Percentiles rank a stretch among this genome's conserved stretches.
These are phyloP conservation scores for Gonatopus flavifemur DNA, from an alignment of 1,140 invertebrate genomes.

Conservation along the genomic window DNA sequence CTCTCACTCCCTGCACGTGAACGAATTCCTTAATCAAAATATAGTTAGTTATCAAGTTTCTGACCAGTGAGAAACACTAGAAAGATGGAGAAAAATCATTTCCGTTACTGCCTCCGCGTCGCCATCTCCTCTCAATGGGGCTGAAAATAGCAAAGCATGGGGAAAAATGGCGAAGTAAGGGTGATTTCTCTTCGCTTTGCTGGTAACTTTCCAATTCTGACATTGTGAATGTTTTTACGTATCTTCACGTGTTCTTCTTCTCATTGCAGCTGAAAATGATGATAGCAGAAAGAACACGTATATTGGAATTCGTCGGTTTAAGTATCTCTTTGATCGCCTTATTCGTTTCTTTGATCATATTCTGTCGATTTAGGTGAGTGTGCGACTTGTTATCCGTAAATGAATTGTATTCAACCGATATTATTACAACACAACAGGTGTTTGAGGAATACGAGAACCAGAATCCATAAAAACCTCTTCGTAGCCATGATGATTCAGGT, in stretches of 20 bases:
- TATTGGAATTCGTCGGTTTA: conserved; percentile 80
- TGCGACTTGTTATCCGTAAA: neutral
- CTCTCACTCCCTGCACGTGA: too few species aligned
- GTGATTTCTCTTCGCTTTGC: too few species aligned
- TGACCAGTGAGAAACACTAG: too few species aligned
- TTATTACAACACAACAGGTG: conserved; percentile 58
- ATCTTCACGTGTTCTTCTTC: neutral
- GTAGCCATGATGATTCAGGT: conserved; percentile 85
- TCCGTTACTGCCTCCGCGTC: too few species aligned
- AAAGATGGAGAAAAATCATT: too few species aligned
- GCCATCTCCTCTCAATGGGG: too few species aligned
- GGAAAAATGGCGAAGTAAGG: too few species aligned
- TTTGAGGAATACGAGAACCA: conserved; percentile 80
- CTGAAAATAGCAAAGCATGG: too few species aligned
- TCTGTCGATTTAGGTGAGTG: conserved; percentile 76
- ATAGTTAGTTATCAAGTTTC: too few species aligned
- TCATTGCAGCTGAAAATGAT: conserved; percentile 64
- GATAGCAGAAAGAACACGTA: conserved; percentile 74
- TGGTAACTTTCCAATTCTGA: too few species aligned
- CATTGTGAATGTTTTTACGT: too few species aligned
- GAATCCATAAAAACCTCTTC: conserved; percentile 87
- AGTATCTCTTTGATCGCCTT: conserved; percentile 77
- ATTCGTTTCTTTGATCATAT: conserved; percentile 75
- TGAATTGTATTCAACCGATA: neutral
- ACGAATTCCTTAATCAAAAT: too few species aligned